Evolutionary conservation across 2,888 invertebrate genomes (phyloP).

Genomic region (Asteroscopus sphinx): DNA sequence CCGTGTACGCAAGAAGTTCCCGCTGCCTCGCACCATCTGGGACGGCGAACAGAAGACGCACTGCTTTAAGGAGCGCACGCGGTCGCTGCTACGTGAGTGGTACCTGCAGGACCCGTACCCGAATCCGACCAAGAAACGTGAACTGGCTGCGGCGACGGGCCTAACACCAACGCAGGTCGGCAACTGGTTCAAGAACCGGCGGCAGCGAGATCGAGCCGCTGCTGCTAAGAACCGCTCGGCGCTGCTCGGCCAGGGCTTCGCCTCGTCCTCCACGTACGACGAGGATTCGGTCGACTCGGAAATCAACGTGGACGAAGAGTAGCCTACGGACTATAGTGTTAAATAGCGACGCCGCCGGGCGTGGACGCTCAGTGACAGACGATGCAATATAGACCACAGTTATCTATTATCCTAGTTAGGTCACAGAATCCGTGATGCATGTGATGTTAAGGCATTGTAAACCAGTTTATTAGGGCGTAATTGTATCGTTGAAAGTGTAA

Average conservation of each 20-base stretch:
- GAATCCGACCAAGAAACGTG: constrained; percentile 98
- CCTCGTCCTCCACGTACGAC: constrained; percentile 87
- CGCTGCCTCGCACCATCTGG: constrained; percentile 99
- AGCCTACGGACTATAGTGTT: constrained; percentile 76
- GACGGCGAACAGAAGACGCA: constrained; percentile 99
- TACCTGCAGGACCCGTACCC: constrained; percentile 99
- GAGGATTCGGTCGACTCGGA: constrained; percentile 88
- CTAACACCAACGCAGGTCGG: constrained; percentile 98
- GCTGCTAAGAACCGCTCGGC: constrained; percentile 99
- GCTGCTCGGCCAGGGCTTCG: constrained; percentile 85
- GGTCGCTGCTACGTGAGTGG: constrained; percentile 98
- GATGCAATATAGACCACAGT: constrained; percentile 78
- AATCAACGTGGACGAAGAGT: constrained; percentile 88
- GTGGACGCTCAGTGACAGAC: constrained; percentile 72
- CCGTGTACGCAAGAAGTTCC: constrained; percentile 98
- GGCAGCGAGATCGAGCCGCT: constrained; percentile 98
- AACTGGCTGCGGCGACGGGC: constrained; percentile 98
- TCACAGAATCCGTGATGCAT: constrained; percentile 75
- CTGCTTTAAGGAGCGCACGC: constrained; percentile 99
- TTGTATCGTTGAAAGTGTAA: constrained; percentile 79
- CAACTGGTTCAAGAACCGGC: constrained; percentile 99
- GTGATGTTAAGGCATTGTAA: constrained; percentile 80
- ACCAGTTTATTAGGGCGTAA: constrained; percentile 76
- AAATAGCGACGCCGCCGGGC: constrained; percentile 67
- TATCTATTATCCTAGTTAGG: constrained; percentile 76